Evolutionary conservation across 2,113 vertebrate species (phyloP), one percentile per base, ranked within the genome.

Genomic region (Anolis carolinensis): DNA sequence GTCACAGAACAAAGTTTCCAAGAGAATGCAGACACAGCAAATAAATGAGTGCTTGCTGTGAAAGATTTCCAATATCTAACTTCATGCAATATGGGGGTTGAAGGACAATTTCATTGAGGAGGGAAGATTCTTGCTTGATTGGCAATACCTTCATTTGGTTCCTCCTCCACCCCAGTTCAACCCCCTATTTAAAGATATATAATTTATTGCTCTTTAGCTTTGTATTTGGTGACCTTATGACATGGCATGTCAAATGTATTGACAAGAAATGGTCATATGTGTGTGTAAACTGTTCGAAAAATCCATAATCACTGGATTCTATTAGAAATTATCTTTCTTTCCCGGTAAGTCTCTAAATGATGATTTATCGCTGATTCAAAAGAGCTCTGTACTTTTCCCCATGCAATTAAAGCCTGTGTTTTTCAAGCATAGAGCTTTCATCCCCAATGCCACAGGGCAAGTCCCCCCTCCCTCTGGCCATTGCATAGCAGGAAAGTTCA

Each of bases 241-340:
- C 72, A 39, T 32, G 5, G 7, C 21, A 73, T 39, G 6, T 34
- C 34, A 39, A 5, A 30, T 11, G 5, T 20, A n/a, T 59, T 7
- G 18, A 20, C 59, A 65, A 27, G 27, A 44, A 68, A 30, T 39
- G 4, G 52, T 14, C 13, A 48, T 36, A 65, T 44, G 36, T 13
- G 30, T 30, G 25, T 20, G 14, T n/a, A 13, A 63, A 48, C 13
- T 48, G 14, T 23, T 34, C 21, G 30, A 63, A 21, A 81, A 48
- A 81, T 14, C 3, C 14, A n/a, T 39, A 21, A 39, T 11, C 44
- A n/a, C 63, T 68, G 23, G 36, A 20, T 25, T 18, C 67, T 2
- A 32, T 48, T 81, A 48, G 34, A 25, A 67, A 16, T 44, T 81
- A 90, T 14, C 52, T 80, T 76, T 67, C 81, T 90, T 34, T 79